These are phyloP conservation scores for Schrankia costaestrigalis DNA, from an alignment of 2,888 invertebrate genomes.

Conservation along the genomic window DNA sequence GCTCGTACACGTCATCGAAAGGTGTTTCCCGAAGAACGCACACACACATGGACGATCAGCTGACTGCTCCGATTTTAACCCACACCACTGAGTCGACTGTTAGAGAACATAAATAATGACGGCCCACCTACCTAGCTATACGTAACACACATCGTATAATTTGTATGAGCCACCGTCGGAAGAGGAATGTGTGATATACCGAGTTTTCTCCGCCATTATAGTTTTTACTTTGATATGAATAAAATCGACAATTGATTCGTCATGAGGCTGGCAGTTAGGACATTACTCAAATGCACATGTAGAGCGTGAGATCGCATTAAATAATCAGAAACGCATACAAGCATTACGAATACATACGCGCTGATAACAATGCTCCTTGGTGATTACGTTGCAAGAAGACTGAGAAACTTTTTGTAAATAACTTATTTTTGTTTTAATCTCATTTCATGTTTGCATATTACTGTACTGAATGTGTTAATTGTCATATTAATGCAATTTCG, in stretches of 20 bases:
- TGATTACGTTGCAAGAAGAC: constrained; percentile 21
- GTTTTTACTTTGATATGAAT: constrained; percentile 61
- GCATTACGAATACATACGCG: constrained; percentile 55
- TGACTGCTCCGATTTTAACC: constrained; percentile 81
- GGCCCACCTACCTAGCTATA: constrained; percentile 78
- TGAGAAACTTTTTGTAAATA: constrained; percentile 17
- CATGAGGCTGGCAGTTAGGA: constrained; percentile 51
- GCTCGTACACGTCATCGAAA: constrained; percentile 78
- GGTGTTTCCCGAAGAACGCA: constrained; percentile 80
- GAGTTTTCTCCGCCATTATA: constrained; percentile 61
- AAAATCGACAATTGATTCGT: constrained; percentile 55
- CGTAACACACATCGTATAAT: constrained; percentile 76
- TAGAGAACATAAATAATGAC: constrained; percentile 81
- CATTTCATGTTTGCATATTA: neutral
- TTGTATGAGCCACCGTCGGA: constrained; percentile 71
- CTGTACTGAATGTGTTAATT: neutral
- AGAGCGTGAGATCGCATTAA: constrained; percentile 69
- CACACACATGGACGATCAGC: constrained; percentile 71
- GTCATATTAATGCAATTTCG: too few species aligned
- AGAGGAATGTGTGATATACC: constrained; percentile 70
- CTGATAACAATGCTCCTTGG: constrained; percentile 47
- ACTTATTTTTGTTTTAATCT: constrained; percentile 5
- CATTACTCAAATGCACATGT: constrained; percentile 44
- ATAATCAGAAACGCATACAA: constrained; percentile 67
- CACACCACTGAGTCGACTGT: constrained; percentile 75